A percentile compares a stretch with the other conserved stretches of the same genome.
Conservation (phyloP, 2,888 invertebrate species). For the Chrysina gloriosa region DNA sequence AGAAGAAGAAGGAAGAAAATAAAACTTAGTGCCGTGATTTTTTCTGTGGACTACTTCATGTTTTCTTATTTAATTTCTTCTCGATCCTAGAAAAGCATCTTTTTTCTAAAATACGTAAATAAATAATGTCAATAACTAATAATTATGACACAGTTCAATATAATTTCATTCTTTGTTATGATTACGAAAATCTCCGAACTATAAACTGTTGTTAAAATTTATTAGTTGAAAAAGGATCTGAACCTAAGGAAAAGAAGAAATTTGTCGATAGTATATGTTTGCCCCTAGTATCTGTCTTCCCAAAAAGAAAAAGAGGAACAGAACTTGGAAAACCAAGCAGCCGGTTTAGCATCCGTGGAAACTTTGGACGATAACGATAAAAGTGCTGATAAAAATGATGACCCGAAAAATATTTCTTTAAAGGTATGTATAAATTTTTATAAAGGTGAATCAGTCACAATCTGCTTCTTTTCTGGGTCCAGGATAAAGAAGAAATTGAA, state of each 20-base stretch:
- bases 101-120: too few species aligned
- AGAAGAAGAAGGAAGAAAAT: too few species aligned
- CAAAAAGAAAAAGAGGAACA: conserved; percentile 63
- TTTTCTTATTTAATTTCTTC: too few species aligned
- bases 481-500: conserved; percentile 66
- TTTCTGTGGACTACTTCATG: too few species aligned
- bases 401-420: conserved; percentile 79
- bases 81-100: too few species aligned
- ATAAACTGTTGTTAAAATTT: neutral
- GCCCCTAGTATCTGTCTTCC: conserved; percentile 71
- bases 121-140: too few species aligned
- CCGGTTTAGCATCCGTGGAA: conserved; percentile 84
- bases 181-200: too few species aligned
- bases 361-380: conserved; percentile 80
- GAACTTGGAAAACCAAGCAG: conserved; percentile 64
- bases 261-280: conserved; percentile 72
- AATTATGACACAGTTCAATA: neutral
- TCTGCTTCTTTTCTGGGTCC: conserved; percentile 1
- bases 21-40: too few species aligned
- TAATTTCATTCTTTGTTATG: too few species aligned
- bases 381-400: conserved; percentile 75
- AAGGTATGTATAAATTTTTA: conserved; percentile 59
- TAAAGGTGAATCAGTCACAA: neutral
- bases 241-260: conserved; percentile 64
- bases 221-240: conserved; percentile 54